Base-by-base conservation (phyloP, 2,113 vertebrate genomes). In the Lasiurus cinereus region DNA sequence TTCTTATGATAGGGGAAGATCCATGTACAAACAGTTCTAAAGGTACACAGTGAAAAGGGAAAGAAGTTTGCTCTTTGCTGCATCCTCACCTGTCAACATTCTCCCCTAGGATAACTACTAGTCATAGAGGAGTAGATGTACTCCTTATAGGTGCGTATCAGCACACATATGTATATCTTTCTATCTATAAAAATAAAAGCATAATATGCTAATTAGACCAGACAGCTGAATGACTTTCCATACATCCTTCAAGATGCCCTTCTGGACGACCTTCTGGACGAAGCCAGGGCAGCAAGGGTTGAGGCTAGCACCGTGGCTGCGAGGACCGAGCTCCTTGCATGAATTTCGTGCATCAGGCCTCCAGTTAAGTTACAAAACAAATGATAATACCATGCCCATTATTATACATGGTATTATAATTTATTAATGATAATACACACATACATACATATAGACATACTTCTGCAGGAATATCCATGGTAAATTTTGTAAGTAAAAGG, bases 401-500 rank as follows among this genome's bases (percentile, higher is more conserved):
- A 39, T 39, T 39, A 39, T 39, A 39, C 39, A 39, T 39, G 39
- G 39, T 39, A 39, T 39, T 39, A 39, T 39, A 3, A 39, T 39
- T 39, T 39, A 5, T 39, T 39, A 39, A 39, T 39, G 39, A 39
- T 39, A 39, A 39, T 39, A 39, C 5, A 39, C 39, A 39, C 39
- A 39, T 39, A 39, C 39, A 39, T 39, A 39, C 39, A 31, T 52
- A 72, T 46, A 9, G 10, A 6, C 12, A 48, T 14, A 39, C 27
- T 59, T 79, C 36, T 70, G 62, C 6, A 87, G 70, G 24, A 67
- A 59, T 14, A 77, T 12, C n/a, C 66, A 67, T 18, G 85, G 39
- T 89, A 85, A 80, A 54, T 69, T 90, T 66, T 74, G 16, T 16
- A 77, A 27, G 4, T 54, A 78, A 83, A 95, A 91, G 64, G 15